Percentiles rank a stretch among this genome's conserved stretches.
Evolutionary conservation across 64 coral and sea anemone species (phyloP).

Genomic region (Pocillopora verrucosa): DNA sequence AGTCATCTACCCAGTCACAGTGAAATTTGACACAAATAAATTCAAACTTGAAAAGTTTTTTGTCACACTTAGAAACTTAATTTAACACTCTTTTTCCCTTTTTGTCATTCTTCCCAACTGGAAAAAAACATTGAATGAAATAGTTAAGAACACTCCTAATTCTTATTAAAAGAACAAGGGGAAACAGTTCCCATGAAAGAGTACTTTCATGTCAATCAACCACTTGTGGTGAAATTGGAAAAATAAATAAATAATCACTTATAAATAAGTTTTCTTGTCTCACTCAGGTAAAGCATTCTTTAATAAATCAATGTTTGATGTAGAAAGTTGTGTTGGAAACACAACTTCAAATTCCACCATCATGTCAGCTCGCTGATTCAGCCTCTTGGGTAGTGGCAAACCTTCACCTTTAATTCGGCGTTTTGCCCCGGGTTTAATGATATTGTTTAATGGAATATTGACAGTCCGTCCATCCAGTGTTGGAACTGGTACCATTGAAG

Average conservation of each 20-base stretch:
- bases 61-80: too few species aligned
- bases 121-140: too few species aligned
- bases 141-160: too few species aligned
- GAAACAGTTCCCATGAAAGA: too few species aligned
- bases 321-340: slow-evolving; percentile 71
- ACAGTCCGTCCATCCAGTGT: slow-evolving; percentile 79
- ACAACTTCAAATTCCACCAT: slow-evolving; percentile 88
- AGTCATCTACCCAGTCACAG: too few species aligned
- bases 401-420: slow-evolving; percentile 89
- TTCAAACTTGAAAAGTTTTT: too few species aligned
- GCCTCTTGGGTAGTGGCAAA: slow-evolving; percentile 84
- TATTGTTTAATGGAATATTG: slow-evolving; percentile 69
- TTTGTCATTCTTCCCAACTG: too few species aligned
- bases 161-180: too few species aligned
- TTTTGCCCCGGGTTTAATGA: slow-evolving; percentile 76
- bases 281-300: slow-evolving; percentile 51
- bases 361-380: slow-evolving; percentile 78
- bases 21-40: too few species aligned
- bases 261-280: not conserved
- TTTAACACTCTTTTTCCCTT: too few species aligned
- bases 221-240: not conserved
- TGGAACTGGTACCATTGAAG: slow-evolving; percentile 52
- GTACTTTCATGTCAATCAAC: too few species aligned
- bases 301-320: slow-evolving; percentile 38
- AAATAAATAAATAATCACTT: not conserved